Percentiles rank a stretch among this genome's conserved stretches.
These are phyloP conservation scores for Proterorhinus semilunaris DNA, from an alignment of 2,113 vertebrate species.

Conservation along the genomic window DNA sequence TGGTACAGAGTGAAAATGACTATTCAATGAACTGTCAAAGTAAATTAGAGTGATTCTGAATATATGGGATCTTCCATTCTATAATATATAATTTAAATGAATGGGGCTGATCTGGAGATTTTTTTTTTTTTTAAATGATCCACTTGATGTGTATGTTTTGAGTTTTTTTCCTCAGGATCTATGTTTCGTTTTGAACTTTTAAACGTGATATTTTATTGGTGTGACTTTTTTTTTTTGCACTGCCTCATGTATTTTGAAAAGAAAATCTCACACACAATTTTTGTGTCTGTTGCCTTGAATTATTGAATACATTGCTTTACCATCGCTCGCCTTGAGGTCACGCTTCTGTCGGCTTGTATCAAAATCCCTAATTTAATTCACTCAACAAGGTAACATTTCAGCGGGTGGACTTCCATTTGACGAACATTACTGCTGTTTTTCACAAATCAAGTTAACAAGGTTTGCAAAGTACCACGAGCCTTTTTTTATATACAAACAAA, in stretches of 20 bases:
- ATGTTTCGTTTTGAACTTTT: constrained; percentile 56
- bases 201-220: constrained; percentile 70
- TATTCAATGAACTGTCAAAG: constrained; percentile 46
- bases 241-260: constrained; percentile 66
- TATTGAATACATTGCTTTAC: constrained; percentile 73
- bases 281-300: constrained; percentile 73
- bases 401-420: constrained; percentile 45
- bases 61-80: constrained; percentile 56
- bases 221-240: constrained; percentile 71
- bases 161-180: constrained; percentile 74
- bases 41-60: constrained; percentile 48
- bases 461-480: neutral
- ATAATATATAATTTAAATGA: constrained; percentile 70
- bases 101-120: constrained; percentile 61
- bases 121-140: constrained; percentile 32
- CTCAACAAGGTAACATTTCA: constrained; percentile 5
- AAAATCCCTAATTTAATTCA: constrained; percentile 1
- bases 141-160: constrained; percentile 56
- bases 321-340: constrained; percentile 56
- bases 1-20: constrained; percentile 37
- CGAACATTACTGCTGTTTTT: constrained; percentile 15
- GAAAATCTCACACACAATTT: constrained; percentile 32
- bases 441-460: constrained; percentile 20
- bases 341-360: constrained; percentile 43
- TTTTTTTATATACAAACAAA: constrained; percentile 14